A percentile compares a stretch with the other conserved stretches of the same genome.
phyloP scores from a whole-genome alignment of 2,797 vertebrate species.

The Dryobates pubescens region DNA sequence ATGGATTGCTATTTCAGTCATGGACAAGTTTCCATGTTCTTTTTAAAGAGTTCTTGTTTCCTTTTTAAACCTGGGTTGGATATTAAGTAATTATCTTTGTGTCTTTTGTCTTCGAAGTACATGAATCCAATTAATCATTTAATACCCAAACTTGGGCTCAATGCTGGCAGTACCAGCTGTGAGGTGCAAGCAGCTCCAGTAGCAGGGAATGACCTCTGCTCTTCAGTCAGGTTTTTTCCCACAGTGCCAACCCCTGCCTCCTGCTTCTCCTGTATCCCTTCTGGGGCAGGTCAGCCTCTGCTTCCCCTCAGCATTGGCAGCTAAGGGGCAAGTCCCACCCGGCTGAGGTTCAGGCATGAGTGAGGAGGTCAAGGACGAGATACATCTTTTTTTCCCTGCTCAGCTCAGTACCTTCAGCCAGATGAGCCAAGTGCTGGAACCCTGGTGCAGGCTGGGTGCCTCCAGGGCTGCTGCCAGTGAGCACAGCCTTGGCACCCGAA shows the following conservation, averaged over 20 bases:
- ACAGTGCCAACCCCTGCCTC: rapidly evolving
- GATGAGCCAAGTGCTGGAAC: neutral
- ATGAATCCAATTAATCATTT: neutral
- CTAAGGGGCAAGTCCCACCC: neutral
- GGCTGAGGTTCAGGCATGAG: rapidly evolving
- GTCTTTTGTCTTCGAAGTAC: neutral
- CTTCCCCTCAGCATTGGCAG: neutral
- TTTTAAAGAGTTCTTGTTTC: neutral
- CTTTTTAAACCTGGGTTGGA: neutral
- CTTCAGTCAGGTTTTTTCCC: neutral
- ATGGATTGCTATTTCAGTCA: neutral
- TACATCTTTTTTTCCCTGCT: rapidly evolving
- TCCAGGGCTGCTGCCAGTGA: neutral
- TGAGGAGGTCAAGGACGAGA: rapidly evolving
- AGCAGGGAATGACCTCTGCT: rapidly evolving
- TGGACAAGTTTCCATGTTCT: neutral
- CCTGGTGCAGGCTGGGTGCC: neutral
- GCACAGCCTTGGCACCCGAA: neutral
- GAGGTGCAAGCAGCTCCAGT: rapidly evolving
- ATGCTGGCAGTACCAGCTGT: neutral
- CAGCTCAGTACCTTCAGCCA: neutral
- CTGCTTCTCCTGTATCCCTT: neutral
- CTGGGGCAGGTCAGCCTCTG: rapidly evolving
- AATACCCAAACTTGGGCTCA: neutral
- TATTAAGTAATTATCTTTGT: neutral